Evolutionary conservation across 1,140 invertebrate species (phyloP).

Genomic region (Adoxophyes honmai): DNA sequence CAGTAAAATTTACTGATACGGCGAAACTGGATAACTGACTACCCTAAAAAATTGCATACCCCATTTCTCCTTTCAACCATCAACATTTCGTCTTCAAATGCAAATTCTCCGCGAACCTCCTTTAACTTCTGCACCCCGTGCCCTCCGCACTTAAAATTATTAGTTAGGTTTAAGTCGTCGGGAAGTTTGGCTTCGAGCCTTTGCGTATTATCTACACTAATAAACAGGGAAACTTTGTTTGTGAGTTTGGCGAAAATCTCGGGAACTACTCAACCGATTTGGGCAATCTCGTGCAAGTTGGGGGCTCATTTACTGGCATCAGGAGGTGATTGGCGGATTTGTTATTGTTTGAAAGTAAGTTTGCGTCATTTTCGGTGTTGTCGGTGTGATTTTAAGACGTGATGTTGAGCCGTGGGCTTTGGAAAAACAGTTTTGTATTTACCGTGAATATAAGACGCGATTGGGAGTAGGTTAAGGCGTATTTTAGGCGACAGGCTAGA

Average conservation of each 20-base stretch:
- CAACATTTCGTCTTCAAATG: background rate
- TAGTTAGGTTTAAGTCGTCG: conserved; percentile 2
- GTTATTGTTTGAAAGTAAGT: background rate
- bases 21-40: too few relatives aligned
- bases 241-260: conserved; percentile 10
- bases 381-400: too few relatives aligned
- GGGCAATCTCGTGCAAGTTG: background rate
- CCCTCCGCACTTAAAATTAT: conserved; percentile 9
- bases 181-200: background rate
- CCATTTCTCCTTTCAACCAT: too few relatives aligned
- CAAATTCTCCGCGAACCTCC: background rate
- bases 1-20: too few relatives aligned
- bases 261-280: conserved; percentile 1
- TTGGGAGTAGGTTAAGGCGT: too few relatives aligned
- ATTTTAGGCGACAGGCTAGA: too few relatives aligned
- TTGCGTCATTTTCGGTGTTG: background rate
- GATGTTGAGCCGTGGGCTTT: too few relatives aligned
- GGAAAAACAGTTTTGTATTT: too few relatives aligned
- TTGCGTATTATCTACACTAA: conserved; percentile 15
- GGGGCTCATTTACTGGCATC: background rate
- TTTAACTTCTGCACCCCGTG: background rate
- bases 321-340: background rate
- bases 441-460: too few relatives aligned
- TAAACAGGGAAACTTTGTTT: conserved; percentile 2
- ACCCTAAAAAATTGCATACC: too few relatives aligned